A percentile compares a stretch with the other conserved stretches of the same genome.
phyloP scores from a whole-genome alignment of 2,888 invertebrate species.

The Hoplodrina blanda region DNA sequence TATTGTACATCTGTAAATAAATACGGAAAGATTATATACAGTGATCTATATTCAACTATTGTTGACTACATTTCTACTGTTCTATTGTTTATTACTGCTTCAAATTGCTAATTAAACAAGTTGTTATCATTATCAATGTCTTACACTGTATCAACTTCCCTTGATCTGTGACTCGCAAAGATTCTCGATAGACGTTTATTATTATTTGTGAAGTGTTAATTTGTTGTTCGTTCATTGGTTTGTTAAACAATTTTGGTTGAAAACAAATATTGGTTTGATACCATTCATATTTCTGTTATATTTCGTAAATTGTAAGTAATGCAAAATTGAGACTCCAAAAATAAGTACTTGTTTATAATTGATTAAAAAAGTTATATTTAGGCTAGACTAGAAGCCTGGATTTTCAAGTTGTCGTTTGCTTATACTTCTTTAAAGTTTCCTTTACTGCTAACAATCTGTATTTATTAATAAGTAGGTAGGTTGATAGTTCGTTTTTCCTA shows the following conservation, averaged over 20 bases:
- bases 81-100: constrained; percentile 24
- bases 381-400: constrained; percentile 38
- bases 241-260: constrained; percentile 14
- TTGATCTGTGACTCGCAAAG: constrained; percentile 45
- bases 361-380: constrained; percentile 6
- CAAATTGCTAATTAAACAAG: constrained; percentile 29
- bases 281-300: constrained; percentile 1
- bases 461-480: not conserved
- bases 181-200: constrained; percentile 28
- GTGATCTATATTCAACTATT: constrained; percentile 26
- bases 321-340: constrained; percentile 1
- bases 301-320: not conserved
- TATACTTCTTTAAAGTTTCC: constrained; percentile 35
- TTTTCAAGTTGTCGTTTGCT: constrained; percentile 34
- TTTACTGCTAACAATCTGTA: constrained; percentile 1
- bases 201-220: constrained; percentile 14
- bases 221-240: constrained; percentile 28
- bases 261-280: not conserved
- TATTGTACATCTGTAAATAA: constrained; percentile 46
- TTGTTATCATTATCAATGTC: constrained; percentile 18
- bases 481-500: not conserved
- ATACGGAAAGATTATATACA: constrained; percentile 51
- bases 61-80: constrained; percentile 30
- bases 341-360: constrained; percentile 17
- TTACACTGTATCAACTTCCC: constrained; percentile 22